Conservation (phyloP, 92 coral and sea anemone genomes). For the Epizoanthus stellaris region DNA sequence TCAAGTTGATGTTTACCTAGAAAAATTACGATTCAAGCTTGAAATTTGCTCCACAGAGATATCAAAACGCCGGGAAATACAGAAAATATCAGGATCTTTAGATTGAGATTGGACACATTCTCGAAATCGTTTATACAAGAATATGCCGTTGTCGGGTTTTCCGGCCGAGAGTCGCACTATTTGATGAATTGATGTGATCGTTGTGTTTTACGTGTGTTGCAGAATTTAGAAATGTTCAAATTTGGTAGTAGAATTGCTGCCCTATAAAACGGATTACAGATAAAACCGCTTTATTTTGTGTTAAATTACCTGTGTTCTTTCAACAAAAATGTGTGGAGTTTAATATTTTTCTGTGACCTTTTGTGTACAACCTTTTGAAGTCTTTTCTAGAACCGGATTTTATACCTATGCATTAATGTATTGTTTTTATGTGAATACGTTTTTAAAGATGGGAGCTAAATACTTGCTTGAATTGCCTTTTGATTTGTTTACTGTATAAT, state of each 20-base stretch:
- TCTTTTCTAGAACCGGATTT: background rate
- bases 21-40: background rate
- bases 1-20: constrained; percentile 18
- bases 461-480: constrained; percentile 1
- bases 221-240: background rate
- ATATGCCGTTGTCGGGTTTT: background rate
- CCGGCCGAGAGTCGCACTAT: background rate
- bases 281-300: background rate
- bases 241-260: background rate
- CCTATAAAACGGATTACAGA: background rate
- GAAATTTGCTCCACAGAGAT: background rate
- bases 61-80: background rate
- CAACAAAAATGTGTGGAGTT: background rate
- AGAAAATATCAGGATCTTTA: background rate
- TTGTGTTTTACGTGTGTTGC: background rate
- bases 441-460: background rate
- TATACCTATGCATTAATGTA: background rate
- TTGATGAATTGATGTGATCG: background rate
- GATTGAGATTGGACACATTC: background rate
- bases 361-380: background rate
- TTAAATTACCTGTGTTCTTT: background rate
- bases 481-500: background rate
- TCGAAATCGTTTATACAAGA: constrained; percentile 1
- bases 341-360: background rate
- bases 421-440: background rate